Evolutionary conservation across 1,140 invertebrate genomes (phyloP).

Genomic region (Gonatopus flavifemur): DNA sequence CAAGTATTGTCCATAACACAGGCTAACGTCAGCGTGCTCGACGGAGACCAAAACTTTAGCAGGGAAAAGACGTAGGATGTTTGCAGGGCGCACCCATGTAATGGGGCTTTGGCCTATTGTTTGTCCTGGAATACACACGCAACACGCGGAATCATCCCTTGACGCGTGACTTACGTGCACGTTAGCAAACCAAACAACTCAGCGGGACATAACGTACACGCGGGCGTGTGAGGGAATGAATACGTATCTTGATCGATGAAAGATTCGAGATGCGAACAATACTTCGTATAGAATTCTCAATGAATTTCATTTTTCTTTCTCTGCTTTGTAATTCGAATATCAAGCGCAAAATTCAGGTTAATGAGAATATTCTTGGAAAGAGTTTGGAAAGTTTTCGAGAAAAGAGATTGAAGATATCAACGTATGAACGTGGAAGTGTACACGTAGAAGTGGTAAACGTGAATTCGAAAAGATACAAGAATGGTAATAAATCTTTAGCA

Average conservation of each 20-base stretch:
- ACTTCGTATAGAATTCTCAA: too few species aligned
- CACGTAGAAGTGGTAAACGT: conserved; percentile 17
- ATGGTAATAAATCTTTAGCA: conserved; percentile 50
- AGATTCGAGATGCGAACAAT: too few species aligned
- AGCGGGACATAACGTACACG: conserved; percentile 21
- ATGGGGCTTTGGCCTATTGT: conserved; percentile 36
- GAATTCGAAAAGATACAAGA: conserved; percentile 32
- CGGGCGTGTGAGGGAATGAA: conserved; percentile 27
- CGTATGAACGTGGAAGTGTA: too few species aligned
- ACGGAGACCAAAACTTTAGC: conserved; percentile 22
- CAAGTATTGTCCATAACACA: conserved; percentile 20
- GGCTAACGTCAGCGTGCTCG: background rate
- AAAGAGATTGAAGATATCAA: too few species aligned
- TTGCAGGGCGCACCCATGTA: conserved; percentile 31
- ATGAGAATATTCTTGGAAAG: too few species aligned
- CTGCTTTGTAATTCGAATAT: too few species aligned
- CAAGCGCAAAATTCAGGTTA: too few species aligned
- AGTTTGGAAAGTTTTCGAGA: too few species aligned
- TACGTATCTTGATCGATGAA: too few species aligned
- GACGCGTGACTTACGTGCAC: conserved; percentile 35
- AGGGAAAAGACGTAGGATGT: conserved; percentile 12
- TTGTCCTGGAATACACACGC: conserved; percentile 34
- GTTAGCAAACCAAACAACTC: conserved; percentile 30
- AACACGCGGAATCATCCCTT: conserved; percentile 32
- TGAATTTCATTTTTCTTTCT: too few species aligned